phyloP scores from a whole-genome alignment of 2,797 vertebrate genomes.

The Mycteria americana region DNA sequence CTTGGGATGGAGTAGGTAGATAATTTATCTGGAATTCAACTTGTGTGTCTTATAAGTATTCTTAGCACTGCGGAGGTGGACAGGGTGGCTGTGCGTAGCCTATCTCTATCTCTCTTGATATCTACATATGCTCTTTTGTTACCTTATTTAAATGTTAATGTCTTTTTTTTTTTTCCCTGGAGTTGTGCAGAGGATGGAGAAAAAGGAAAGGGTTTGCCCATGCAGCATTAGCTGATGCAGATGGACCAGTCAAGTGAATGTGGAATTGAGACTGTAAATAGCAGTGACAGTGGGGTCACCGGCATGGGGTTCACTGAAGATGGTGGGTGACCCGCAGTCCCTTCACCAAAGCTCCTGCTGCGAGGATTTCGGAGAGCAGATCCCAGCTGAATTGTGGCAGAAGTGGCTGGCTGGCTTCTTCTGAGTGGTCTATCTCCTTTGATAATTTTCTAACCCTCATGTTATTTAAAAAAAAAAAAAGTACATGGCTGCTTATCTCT shows the following conservation, averaged over 20 bases:
- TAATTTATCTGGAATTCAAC: conserved; percentile 22
- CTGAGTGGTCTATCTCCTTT: not conserved
- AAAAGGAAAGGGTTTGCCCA: not conserved
- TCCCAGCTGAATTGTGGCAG: not conserved
- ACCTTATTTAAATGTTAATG: not conserved
- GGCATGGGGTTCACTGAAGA: not conserved
- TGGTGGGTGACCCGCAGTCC: not conserved
- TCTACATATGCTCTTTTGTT: not conserved
- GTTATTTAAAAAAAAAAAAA: conserved; percentile 34
- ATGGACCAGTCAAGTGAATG: not conserved
- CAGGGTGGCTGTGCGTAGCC: not conserved
- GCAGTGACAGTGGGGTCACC: not conserved
- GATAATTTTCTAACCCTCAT: conserved; percentile 23
- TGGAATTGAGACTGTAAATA: not conserved
- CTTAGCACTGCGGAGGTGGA: conserved; percentile 7
- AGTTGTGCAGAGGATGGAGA: not conserved
- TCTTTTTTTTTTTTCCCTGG: not conserved
- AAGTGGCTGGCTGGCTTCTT: not conserved
- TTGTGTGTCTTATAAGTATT: not conserved
- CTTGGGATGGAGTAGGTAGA: not conserved
- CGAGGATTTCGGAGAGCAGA: not conserved
- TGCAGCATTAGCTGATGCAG: not conserved
- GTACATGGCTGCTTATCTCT: conserved; percentile 12
- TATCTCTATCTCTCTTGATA: not conserved
- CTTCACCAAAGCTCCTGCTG: not conserved